Conservation (phyloP, 30 jellyfish, hydroid and myxozoan genomes). For the Pseudorhiza aurosa region DNA sequence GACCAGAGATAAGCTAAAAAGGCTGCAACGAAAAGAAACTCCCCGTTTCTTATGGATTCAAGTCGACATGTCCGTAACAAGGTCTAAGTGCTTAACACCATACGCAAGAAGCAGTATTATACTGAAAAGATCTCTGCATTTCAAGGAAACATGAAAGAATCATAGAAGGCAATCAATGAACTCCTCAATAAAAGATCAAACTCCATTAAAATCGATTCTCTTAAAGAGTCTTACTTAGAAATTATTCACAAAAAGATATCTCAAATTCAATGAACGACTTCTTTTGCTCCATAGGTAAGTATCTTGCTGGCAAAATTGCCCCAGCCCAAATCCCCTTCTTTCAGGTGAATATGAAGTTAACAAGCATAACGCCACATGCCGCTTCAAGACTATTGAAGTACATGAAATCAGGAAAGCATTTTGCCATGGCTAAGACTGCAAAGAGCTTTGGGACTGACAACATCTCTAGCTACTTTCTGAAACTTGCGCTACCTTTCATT, state of each 20-base stretch:
- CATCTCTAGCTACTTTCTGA: constrained; percentile 37
- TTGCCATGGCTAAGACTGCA: constrained; percentile 30
- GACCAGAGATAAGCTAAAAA: background rate
- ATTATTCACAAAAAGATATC: background rate
- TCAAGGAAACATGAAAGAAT: background rate
- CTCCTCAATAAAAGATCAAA: constrained; percentile 8
- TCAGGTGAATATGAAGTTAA: constrained; percentile 14
- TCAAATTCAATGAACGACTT: constrained; percentile 2
- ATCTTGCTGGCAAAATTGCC: background rate
- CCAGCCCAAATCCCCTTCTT: constrained; percentile 2
- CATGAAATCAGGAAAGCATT: background rate
- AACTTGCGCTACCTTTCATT: constrained; percentile 29
- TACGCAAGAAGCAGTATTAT: background rate
- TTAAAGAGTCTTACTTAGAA: background rate
- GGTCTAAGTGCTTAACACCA: background rate
- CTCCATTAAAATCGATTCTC: background rate
- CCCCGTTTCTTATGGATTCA: constrained; percentile 20
- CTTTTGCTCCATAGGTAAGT: constrained; percentile 9
- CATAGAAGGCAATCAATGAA: constrained; percentile 10
- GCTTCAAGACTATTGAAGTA: constrained; percentile 5
- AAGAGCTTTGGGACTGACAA: constrained; percentile 39
- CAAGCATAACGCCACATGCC: constrained; percentile 4
- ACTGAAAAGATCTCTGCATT: background rate
- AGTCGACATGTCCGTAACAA: background rate
- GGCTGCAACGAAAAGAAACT: constrained; percentile 8